phyloP scores from a whole-genome alignment of 2,888 invertebrate species.

The Tetranychus piercei region DNA sequence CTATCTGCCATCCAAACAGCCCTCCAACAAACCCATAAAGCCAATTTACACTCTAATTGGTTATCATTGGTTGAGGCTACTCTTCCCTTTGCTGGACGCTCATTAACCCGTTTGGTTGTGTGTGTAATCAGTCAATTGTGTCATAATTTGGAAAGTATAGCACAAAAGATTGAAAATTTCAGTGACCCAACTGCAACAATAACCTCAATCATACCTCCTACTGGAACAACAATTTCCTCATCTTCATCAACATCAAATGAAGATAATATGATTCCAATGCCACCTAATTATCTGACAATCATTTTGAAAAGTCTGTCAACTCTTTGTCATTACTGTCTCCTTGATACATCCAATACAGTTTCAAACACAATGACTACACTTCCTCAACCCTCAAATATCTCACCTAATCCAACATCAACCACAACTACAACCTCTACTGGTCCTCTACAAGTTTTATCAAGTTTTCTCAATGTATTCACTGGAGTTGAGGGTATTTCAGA shows the following conservation, averaged over 20 bases:
- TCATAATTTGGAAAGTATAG: slow-evolving; percentile 47
- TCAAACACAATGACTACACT: slow-evolving; percentile 8
- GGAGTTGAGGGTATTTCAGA: slow-evolving; percentile 35
- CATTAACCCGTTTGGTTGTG: slow-evolving; percentile 54
- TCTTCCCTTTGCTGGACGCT: slow-evolving; percentile 56
- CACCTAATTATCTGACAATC: slow-evolving; percentile 57
- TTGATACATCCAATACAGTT: slow-evolving; percentile 37
- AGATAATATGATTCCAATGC: slow-evolving; percentile 29
- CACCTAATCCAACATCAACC: slow-evolving; percentile 7
- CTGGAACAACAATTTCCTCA: background rate
- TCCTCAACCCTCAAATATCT: slow-evolving; percentile 10
- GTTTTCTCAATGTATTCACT: slow-evolving; percentile 59
- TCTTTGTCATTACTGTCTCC: slow-evolving; percentile 56
- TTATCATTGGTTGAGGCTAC: slow-evolving; percentile 58
- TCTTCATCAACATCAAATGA: slow-evolving; percentile 4
- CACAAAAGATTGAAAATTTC: slow-evolving; percentile 11
- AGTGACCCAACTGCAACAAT: background rate
- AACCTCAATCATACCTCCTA: background rate
- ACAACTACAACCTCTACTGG: background rate
- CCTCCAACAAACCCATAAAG: slow-evolving; percentile 47
- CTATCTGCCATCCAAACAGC: slow-evolving; percentile 57
- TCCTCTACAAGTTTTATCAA: slow-evolving; percentile 48
- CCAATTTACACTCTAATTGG: slow-evolving; percentile 62
- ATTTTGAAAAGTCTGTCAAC: slow-evolving; percentile 58
- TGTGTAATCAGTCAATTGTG: slow-evolving; percentile 60